Evolutionary conservation across 1,140 invertebrate genomes (phyloP).

Genomic region (Drosophila mayri): DNA sequence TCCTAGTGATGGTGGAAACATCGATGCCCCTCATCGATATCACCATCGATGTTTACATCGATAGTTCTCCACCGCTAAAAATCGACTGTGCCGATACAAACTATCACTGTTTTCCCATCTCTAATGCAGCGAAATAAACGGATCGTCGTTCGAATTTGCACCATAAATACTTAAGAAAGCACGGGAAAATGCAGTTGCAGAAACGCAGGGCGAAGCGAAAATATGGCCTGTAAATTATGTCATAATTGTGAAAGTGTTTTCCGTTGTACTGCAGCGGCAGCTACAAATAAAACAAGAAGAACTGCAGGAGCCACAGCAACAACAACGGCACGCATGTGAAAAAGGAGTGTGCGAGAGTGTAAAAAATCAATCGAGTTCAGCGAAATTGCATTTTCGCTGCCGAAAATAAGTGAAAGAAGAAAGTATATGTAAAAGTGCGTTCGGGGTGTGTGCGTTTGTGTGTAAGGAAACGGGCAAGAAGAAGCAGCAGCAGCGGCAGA

Average conservation of each 20-base stretch:
- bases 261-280: conserved; percentile 33
- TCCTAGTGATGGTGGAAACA: too few relatives aligned
- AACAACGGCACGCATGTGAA: conserved; percentile 63
- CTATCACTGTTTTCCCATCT: background rate
- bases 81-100: background rate
- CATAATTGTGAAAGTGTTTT: conserved; percentile 76
- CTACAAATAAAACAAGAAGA: conserved; percentile 20
- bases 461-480: conserved; percentile 53
- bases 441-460: conserved; percentile 49
- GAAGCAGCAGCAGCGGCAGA: conserved; percentile 64
- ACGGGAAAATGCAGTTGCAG: conserved; percentile 66
- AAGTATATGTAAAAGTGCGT: conserved; percentile 56
- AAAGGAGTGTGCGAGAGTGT: conserved; percentile 69
- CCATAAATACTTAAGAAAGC: conserved; percentile 57
- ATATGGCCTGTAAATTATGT: conserved; percentile 78
- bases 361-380: conserved; percentile 75
- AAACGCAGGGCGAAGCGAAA: conserved; percentile 72
- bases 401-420: conserved; percentile 72
- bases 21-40: background rate
- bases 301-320: conserved; percentile 19
- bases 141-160: conserved; percentile 41
- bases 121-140: conserved; percentile 26
- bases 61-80: background rate
- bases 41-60: background rate
- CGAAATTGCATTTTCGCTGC: conserved; percentile 71